Percentiles rank a stretch among this genome's conserved stretches.
phyloP scores from a whole-genome alignment of 2,113 vertebrate genomes.

The Pelecanoides urinatrix region DNA sequence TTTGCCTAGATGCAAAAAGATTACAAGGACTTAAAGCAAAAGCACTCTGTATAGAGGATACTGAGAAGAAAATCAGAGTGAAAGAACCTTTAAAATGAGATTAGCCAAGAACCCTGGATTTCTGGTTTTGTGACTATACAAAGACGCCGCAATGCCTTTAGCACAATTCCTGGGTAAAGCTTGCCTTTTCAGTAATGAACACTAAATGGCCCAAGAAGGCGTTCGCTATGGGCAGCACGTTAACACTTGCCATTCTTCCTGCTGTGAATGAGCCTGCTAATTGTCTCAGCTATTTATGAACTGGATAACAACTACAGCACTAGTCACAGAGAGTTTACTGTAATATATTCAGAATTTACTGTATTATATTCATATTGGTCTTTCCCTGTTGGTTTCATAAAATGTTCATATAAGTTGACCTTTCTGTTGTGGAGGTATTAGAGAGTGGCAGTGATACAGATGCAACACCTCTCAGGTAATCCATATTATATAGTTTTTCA shows the following conservation, averaged over 20 bases:
- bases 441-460: too few species aligned
- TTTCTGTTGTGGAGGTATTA: not conserved
- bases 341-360: not conserved
- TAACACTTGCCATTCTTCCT: not conserved
- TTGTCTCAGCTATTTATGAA: not conserved
- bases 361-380: not conserved
- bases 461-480: not conserved
- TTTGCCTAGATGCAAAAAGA: not conserved
- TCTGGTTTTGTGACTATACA: not conserved
- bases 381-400: not conserved
- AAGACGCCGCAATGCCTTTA: not conserved
- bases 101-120: not conserved
- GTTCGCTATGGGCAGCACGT: accelerated
- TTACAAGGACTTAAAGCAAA: not conserved
- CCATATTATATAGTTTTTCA: not conserved
- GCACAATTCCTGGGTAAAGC: not conserved
- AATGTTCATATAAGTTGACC: not conserved
- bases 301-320: not conserved
- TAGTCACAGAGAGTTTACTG: not conserved
- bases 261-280: not conserved
- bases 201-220: not conserved
- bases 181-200: not conserved
- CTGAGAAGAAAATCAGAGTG: not conserved
- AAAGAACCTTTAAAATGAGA: not conserved
- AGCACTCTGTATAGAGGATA: not conserved